These are phyloP conservation scores for Zaprionus inermis DNA, from an alignment of 1,140 invertebrate genomes.

Conservation along the genomic window DNA sequence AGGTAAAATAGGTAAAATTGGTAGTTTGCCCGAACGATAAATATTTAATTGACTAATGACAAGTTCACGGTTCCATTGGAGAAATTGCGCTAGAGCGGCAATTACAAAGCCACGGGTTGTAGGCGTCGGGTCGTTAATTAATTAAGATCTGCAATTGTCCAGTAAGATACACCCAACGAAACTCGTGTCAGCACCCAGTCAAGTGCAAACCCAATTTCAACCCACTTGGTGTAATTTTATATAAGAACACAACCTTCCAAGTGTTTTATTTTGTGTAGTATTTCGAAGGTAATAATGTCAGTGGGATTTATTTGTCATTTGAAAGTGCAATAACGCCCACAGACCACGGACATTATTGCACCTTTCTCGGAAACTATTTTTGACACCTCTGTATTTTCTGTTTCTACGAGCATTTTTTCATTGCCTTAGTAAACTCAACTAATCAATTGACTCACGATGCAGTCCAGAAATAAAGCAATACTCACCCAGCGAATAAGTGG, in stretches of 20 bases:
- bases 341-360: not conserved
- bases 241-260: not conserved
- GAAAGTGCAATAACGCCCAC: no score
- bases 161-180: slow-evolving; percentile 22
- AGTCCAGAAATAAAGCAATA: not conserved
- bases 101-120: slow-evolving; percentile 50
- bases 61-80: slow-evolving; percentile 69
- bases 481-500: not conserved
- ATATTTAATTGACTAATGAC: slow-evolving; percentile 32
- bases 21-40: not conserved
- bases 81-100: slow-evolving; percentile 66
- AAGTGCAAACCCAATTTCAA: slow-evolving; percentile 56
- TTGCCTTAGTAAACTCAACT: not conserved
- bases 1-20: not conserved
- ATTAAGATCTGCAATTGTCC: slow-evolving; percentile 57
- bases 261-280: not conserved
- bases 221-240: not conserved
- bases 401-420: not conserved
- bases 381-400: not conserved
- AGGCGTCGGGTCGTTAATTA: slow-evolving; percentile 69
- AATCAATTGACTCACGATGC: not conserved
- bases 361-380: not conserved
- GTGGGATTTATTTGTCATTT: no score
- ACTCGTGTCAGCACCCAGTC: slow-evolving; percentile 18
- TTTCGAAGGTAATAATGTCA: no score